Base-by-base conservation (phyloP, 2,113 vertebrate genomes). In the Calyptomena viridis region DNA sequence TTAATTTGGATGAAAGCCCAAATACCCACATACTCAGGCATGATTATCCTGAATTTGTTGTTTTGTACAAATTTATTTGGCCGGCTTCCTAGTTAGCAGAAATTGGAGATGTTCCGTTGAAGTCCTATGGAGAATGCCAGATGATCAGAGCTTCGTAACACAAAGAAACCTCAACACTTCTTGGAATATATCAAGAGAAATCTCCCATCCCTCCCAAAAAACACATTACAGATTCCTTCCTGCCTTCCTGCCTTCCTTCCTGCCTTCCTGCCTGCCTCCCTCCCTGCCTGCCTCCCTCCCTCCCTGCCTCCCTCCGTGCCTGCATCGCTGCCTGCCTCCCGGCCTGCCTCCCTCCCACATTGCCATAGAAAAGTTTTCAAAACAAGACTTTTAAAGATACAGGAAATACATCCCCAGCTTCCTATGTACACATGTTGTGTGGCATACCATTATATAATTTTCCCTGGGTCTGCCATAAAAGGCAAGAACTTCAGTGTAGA, bases 391-490 rank as follows among this genome's bases (percentile, higher is more conserved):
- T 17, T 40, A 77, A 83, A 85, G 58, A 62, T 49, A 28, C 0
- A 42, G 42, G 46, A 87, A 73, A 55, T 79, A 76, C 58, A 73
- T 50, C 14, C 50, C 30, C 20, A 80, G 3, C 33, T 90, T 33
- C 11, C 35, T 83, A 18, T 33, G 47, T 82, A 74, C 46, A 69
- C n/a, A 85, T n/a, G 46, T 67, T 59, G 25, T 47, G 79, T 63
- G 82, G 59, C 72, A 86, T 56, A 69, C 62, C 75, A 71, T 83
- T 95, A 52, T 88, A 91, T 95, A 16, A 67, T 71, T 95, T 94
- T 78, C 33, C 59, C 39, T 72, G 50, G 2, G 22, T 71, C 82
- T 96, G 67, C 93, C 92, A 71, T 93, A 97, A 96, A 97, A 97
- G 95, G 79, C 47, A 83, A 90, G 78, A 85, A 66, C 42, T 76